phyloP scores from a whole-genome alignment of 2,113 vertebrate species.

The Rhegmatorhina hoffmannsi region DNA sequence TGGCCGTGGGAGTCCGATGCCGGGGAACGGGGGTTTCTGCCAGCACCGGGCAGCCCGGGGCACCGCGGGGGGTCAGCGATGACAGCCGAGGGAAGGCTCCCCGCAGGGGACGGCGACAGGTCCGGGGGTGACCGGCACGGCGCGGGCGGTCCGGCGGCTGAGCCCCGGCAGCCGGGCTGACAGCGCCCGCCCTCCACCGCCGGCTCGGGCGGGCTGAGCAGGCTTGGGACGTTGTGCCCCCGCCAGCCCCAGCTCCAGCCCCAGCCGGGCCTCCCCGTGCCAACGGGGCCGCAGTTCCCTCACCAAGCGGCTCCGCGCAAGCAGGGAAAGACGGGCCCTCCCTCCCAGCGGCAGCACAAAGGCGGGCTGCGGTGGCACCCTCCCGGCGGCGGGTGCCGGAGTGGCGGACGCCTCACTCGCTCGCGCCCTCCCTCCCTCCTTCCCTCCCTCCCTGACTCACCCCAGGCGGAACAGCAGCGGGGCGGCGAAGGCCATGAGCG shows the following conservation, averaged over 20 bases:
- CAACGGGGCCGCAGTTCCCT: not conserved
- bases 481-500: not conserved
- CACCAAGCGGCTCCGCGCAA: not conserved
- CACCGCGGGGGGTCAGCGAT: not conserved
- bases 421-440: not conserved
- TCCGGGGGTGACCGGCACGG: too few species aligned
- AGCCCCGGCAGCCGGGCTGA: not conserved
- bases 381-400: not conserved
- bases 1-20: not conserved
- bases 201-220: not conserved
- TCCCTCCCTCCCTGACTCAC: conserved; percentile 36
- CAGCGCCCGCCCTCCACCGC: too few species aligned
- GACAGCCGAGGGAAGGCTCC: not conserved
- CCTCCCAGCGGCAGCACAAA: conserved; percentile 3
- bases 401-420: not conserved
- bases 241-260: too few species aligned
- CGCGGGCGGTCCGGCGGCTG: not conserved
- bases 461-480: conserved; percentile 71
- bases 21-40: not conserved
- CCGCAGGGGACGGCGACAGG: too few species aligned
- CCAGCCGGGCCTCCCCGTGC: not conserved
- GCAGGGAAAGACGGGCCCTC: not conserved
- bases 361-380: not conserved
- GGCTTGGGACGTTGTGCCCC: too few species aligned
- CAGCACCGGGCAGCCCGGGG: not conserved